A percentile compares a stretch with the other conserved stretches of the same genome.
These are phyloP conservation scores for Liodrosophila aerea DNA, from an alignment of 2,888 invertebrate genomes.

Conservation along the genomic window DNA sequence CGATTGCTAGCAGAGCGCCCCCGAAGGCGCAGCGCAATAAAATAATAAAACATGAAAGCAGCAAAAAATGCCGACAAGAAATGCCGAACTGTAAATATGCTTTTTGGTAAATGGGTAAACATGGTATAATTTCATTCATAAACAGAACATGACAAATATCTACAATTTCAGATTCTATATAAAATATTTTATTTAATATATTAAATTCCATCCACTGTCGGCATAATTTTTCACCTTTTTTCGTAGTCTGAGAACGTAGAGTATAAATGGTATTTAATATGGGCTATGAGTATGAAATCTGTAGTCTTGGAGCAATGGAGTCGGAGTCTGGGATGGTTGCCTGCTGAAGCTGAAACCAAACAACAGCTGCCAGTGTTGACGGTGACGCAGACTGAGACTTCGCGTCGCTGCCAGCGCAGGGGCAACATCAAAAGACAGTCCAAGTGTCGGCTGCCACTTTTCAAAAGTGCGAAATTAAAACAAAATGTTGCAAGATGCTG, in stretches of 20 bases:
- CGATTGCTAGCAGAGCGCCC: slow-evolving; percentile 25
- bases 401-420: slow-evolving; percentile 38
- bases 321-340: no score
- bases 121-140: no score
- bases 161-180: no score
- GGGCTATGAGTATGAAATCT: no score
- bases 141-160: no score
- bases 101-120: background rate
- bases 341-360: slow-evolving; percentile 31
- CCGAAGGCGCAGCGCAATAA: slow-evolving; percentile 42
- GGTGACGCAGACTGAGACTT: slow-evolving; percentile 2
- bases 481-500: slow-evolving; percentile 74
- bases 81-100: slow-evolving; percentile 18
- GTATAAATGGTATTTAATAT: no score
- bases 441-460: slow-evolving; percentile 72
- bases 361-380: slow-evolving; percentile 50
- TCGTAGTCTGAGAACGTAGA: no score
- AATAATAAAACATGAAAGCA: slow-evolving; percentile 47
- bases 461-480: slow-evolving; percentile 73
- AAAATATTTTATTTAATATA: no score
- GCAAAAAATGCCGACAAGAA: background rate
- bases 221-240: no score
- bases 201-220: no score
- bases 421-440: slow-evolving; percentile 67
- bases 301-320: no score